These are phyloP conservation scores for Hippocampus kuda DNA, from an alignment of 2,797 vertebrate species.

Conservation along the genomic window DNA sequence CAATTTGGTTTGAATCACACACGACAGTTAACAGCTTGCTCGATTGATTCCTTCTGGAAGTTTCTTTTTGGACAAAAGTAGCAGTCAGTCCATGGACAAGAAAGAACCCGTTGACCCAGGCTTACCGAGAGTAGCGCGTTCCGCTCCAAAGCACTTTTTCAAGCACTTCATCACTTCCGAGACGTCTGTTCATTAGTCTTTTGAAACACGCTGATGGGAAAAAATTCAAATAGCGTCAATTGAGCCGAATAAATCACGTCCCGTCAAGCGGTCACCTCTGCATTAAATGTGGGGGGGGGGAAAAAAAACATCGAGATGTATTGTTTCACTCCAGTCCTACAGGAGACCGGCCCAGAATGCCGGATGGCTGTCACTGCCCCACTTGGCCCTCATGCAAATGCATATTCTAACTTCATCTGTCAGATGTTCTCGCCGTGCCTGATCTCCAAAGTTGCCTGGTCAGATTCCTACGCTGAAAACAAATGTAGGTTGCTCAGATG, in stretches of 20 bases:
- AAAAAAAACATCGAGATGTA: too few species aligned
- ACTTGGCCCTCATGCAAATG: too few species aligned
- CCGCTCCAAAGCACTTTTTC: not conserved
- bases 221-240: not conserved
- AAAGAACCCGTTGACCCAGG: slow-evolving; percentile 16
- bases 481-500: slow-evolving; percentile 3
- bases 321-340: too few species aligned
- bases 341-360: too few species aligned
- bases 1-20: not conserved
- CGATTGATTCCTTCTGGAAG: not conserved
- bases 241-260: not conserved
- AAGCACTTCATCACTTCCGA: not conserved
- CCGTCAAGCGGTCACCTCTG: not conserved
- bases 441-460: slow-evolving; percentile 4
- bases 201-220: slow-evolving; percentile 4
- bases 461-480: slow-evolving; percentile 15
- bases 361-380: too few species aligned
- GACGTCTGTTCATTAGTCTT: not conserved
- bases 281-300: not conserved
- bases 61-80: not conserved
- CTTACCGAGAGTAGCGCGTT: not conserved
- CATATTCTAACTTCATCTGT: not conserved
- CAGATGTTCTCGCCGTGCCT: not conserved
- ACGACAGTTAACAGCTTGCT: not conserved
- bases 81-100: not conserved